Conservation (phyloP, 2,888 invertebrate species). For the Anoplius nigerrimus region DNA sequence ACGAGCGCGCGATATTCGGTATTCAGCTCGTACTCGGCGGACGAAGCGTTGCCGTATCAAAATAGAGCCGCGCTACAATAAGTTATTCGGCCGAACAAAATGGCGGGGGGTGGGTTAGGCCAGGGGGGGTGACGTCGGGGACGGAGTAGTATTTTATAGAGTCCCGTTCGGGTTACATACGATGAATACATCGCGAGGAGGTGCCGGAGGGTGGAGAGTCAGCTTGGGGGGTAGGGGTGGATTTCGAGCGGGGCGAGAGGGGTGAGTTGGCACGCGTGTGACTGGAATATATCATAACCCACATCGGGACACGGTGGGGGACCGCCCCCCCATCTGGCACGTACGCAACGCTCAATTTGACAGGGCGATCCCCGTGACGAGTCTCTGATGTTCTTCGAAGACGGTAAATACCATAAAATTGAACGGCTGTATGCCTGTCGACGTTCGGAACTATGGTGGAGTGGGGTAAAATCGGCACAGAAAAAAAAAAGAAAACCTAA, state of each 20-base stretch:
- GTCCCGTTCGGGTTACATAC: conserved; percentile 72
- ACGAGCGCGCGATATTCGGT: conserved; percentile 62
- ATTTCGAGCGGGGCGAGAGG: conserved; percentile 28
- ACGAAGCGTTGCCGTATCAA: conserved; percentile 65
- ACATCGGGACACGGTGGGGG: conserved; percentile 24
- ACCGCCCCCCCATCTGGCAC: conserved; percentile 15
- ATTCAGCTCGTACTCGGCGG: conserved; percentile 61
- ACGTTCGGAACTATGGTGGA: too few species aligned
- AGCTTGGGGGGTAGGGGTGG: background rate
- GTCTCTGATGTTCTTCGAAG: background rate
- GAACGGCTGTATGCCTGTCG: too few species aligned
- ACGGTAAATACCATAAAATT: too few species aligned
- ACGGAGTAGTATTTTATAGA: conserved; percentile 73
- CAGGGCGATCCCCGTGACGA: background rate
- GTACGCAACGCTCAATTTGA: background rate
- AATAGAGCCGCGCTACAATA: conserved; percentile 73
- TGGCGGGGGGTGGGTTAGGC: conserved; percentile 42
- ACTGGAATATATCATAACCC: conserved; percentile 68
- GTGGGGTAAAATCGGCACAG: too few species aligned
- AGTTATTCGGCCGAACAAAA: conserved; percentile 73
- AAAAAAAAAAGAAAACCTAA: too few species aligned
- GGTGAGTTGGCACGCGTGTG: conserved; percentile 60
- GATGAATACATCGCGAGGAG: conserved; percentile 72
- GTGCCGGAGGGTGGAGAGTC: conserved; percentile 19
- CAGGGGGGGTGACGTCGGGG: conserved; percentile 17